These are phyloP conservation scores for Agonopterix alstromeriana DNA, from an alignment of 2,888 invertebrate genomes.

Conservation along the genomic window DNA sequence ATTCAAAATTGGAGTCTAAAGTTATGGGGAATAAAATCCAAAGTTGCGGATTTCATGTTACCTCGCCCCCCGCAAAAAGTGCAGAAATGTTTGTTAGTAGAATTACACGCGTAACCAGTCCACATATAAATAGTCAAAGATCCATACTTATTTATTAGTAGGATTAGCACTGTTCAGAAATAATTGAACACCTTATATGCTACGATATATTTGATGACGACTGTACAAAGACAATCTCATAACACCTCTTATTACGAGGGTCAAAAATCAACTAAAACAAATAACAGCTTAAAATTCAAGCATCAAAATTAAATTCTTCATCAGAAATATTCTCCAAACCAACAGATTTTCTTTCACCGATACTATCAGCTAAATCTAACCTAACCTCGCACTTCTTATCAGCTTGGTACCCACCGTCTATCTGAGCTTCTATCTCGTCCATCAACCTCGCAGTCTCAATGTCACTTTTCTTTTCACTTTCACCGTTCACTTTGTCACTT, in stretches of 20 bases:
- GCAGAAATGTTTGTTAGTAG: too few species aligned
- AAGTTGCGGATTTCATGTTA: too few species aligned
- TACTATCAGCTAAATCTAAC: conserved; percentile 9
- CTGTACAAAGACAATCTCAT: background rate
- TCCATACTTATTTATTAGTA: too few species aligned
- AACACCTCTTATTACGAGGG: background rate
- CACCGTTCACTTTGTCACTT: background rate
- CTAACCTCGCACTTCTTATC: background rate
- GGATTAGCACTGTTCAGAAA: too few species aligned
- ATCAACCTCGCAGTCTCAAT: background rate
- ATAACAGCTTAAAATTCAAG: background rate
- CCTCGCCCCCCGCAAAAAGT: too few species aligned
- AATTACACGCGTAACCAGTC: too few species aligned
- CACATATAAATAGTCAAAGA: too few species aligned
- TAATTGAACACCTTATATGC: too few species aligned
- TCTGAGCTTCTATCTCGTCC: background rate
- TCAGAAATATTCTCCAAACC: conserved; percentile 12
- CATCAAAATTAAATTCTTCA: conserved; percentile 12
- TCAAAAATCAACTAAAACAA: background rate
- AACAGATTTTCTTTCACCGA: background rate
- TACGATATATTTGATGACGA: too few species aligned
- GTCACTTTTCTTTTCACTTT: background rate
- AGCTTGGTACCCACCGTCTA: background rate
- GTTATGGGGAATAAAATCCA: too few species aligned
- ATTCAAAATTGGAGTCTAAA: too few species aligned